Evolutionary conservation across 2,888 invertebrate species (phyloP).

Genomic region (Hirtodrosophila confusa): DNA sequence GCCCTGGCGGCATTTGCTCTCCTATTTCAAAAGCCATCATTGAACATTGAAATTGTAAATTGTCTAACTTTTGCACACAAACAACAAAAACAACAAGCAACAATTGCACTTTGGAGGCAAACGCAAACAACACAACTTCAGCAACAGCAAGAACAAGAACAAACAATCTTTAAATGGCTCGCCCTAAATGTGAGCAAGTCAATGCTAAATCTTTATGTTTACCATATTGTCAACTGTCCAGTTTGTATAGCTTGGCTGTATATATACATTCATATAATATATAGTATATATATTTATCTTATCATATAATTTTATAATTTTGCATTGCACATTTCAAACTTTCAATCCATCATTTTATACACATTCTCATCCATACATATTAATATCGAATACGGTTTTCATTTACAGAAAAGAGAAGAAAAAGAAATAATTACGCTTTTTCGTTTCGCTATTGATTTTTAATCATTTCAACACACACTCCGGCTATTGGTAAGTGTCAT

Average conservation of each 20-base stretch:
- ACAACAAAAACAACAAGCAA: conserved; percentile 21
- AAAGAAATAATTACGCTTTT: conserved; percentile 71
- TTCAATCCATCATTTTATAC: conserved; percentile 8
- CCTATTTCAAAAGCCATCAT: conserved; percentile 67
- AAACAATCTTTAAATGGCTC: conserved; percentile 48
- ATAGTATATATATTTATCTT: conserved; percentile 13
- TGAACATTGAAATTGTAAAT: conserved; percentile 41
- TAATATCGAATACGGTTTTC: conserved; percentile 52
- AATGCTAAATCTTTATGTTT: conserved; percentile 49
- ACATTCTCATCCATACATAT: conserved; percentile 7
- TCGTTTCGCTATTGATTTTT: conserved; percentile 65
- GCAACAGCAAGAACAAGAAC: conserved; percentile 23
- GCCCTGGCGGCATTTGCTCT: conserved; percentile 77
- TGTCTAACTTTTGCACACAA: conserved; percentile 20
- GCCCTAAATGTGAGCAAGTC: conserved; percentile 68
- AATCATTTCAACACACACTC: conserved; percentile 55
- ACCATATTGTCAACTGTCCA: conserved; percentile 52
- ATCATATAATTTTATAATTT: conserved; percentile 11
- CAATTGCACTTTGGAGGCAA: conserved; percentile 43
- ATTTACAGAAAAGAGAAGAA: conserved; percentile 77
- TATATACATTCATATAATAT: conserved; percentile 18
- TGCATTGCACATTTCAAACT: conserved; percentile 10
- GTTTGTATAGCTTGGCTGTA: conserved; percentile 61
- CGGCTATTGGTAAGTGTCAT: conserved; percentile 63
- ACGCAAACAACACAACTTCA: conserved; percentile 24